Conservation (phyloP, 35 echinoderm and acorn worm genomes). For the Patiria miniata region DNA sequence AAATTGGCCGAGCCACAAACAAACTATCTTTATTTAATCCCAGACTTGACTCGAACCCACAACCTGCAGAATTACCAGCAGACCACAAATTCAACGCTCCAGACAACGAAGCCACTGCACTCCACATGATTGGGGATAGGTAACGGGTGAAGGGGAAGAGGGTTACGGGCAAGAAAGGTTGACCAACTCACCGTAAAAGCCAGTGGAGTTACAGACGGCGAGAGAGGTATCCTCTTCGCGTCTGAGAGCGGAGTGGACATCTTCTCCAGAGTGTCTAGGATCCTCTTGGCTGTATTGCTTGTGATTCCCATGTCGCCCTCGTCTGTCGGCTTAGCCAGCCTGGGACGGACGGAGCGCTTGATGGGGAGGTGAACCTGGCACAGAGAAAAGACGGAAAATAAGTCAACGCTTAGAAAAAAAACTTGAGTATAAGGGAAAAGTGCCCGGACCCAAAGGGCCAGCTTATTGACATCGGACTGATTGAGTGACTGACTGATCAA, state of each 20-base stretch:
- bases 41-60: no score
- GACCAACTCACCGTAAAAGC: constrained; percentile 68
- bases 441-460: no score
- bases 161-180: background rate
- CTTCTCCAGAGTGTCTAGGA: constrained; percentile 88
- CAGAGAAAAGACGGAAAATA: background rate
- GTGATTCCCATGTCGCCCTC: constrained; percentile 66
- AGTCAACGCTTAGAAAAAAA: background rate
- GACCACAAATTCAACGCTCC: no score
- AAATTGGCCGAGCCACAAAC: no score
- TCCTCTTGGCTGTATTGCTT: constrained; percentile 85
- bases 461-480: no score
- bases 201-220: constrained; percentile 80
- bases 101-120: no score
- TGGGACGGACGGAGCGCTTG: constrained; percentile 71
- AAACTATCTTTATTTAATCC: no score
- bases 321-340: constrained; percentile 28
- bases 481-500: no score
- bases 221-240: constrained; percentile 90
- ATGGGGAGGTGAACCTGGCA: constrained; percentile 86
- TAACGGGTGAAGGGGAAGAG: no score
- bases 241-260: constrained; percentile 96
- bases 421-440: no score
- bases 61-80: no score
- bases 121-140: no score